Percentiles rank a stretch among this genome's conserved stretches.
Conservation (phyloP, 2,113 vertebrate genomes). For the Taurulus bubalis region DNA sequence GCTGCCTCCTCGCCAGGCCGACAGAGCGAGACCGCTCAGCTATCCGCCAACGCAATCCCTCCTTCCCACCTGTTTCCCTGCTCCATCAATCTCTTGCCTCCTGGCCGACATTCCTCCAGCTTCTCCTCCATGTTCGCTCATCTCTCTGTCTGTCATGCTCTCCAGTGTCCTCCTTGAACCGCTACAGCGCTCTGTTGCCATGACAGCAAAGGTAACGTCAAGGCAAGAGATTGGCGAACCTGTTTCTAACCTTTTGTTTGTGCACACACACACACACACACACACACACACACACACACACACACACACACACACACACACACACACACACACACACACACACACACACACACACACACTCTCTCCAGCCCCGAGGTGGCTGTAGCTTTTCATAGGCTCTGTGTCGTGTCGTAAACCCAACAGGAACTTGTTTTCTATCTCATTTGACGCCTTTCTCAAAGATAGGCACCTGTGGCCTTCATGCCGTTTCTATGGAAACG, state of each 20-base stretch:
- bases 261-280: background rate
- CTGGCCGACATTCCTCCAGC: slow-evolving; percentile 25
- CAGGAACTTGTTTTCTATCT: slow-evolving; percentile 26
- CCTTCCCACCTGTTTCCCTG: slow-evolving; percentile 11
- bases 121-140: slow-evolving; percentile 36
- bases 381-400: slow-evolving; percentile 20
- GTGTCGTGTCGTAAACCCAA: slow-evolving; percentile 38
- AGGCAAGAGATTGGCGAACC: slow-evolving; percentile 22
- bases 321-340: no score
- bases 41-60: slow-evolving; percentile 12
- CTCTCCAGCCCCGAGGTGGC: background rate
- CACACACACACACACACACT: background rate
- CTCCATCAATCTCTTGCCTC: slow-evolving; percentile 31
- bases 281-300: slow-evolving; percentile 1
- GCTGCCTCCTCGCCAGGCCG: background rate
- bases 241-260: slow-evolving; percentile 52
- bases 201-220: slow-evolving; percentile 59
- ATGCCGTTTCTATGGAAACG: slow-evolving; percentile 58
- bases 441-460: slow-evolving; percentile 7
- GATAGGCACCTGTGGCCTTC: slow-evolving; percentile 52
- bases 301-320: no score
- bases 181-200: slow-evolving; percentile 63
- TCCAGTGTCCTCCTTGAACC: background rate
- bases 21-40: slow-evolving; percentile 16
- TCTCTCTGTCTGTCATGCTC: slow-evolving; percentile 4